Percentiles rank a stretch among this genome's conserved stretches.
Conservation (phyloP, 2,113 vertebrate species). For the Callionymus lyra region DNA sequence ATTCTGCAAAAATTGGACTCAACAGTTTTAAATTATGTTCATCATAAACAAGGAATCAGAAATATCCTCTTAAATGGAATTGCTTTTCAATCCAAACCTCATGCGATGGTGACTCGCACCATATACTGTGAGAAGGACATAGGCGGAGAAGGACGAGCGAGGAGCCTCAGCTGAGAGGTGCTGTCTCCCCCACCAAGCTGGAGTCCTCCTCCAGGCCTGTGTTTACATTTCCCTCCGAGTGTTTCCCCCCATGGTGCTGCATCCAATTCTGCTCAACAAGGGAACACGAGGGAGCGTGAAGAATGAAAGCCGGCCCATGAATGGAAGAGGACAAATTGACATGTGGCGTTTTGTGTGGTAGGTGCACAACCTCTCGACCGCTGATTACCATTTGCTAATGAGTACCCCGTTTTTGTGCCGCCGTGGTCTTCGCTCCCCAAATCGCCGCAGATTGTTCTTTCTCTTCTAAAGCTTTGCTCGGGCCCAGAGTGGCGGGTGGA, state of each 20-base stretch:
- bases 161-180: slow-evolving; percentile 23
- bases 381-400: slow-evolving; percentile 76
- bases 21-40: no score
- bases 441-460: slow-evolving; percentile 44
- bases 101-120: neutral
- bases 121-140: slow-evolving; percentile 7
- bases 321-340: slow-evolving; percentile 65
- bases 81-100: no score
- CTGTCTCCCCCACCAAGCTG: slow-evolving; percentile 13
- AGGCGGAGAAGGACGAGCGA: slow-evolving; percentile 21
- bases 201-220: slow-evolving; percentile 30
- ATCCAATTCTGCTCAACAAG: slow-evolving; percentile 56
- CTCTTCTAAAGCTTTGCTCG: slow-evolving; percentile 61
- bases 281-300: slow-evolving; percentile 28
- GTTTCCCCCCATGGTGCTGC: slow-evolving; percentile 58
- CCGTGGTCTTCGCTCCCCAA: slow-evolving; percentile 28
- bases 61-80: no score
- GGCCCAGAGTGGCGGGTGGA: slow-evolving; percentile 46
- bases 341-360: slow-evolving; percentile 69
- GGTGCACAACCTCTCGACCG: slow-evolving; percentile 58
- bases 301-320: slow-evolving; percentile 44
- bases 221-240: slow-evolving; percentile 54
- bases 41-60: no score
- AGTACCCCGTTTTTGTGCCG: slow-evolving; percentile 54
- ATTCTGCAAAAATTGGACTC: no score